Evolutionary conservation across 2,888 invertebrate species (phyloP), one percentile per base, ranked within the genome.

Genomic region (Drosophila aldrichi): DNA sequence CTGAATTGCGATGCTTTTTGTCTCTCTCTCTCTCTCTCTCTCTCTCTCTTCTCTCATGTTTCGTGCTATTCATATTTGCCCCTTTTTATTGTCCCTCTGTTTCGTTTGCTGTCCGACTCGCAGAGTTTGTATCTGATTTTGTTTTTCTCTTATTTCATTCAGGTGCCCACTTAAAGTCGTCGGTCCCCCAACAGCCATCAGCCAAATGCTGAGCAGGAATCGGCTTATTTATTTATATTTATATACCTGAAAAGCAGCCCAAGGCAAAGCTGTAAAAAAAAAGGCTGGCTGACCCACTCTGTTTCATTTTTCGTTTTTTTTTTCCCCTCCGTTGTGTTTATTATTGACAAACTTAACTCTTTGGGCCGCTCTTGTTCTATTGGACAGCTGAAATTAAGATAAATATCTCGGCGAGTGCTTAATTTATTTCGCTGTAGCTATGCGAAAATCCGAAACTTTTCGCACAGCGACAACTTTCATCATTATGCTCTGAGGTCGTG

Each of bases 141-240:
- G 46, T 63, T 29, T 25, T 29, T 29, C 25, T 65, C 64, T 70
- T 32, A 9, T 73, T 36, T 32, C 22, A 34, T 62, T 74, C 62
- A 81, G 71, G 77, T 81, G 70, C 57, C 69, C 62, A 77, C 74
- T 81, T 68, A 71, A 74, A 81, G 63, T 34, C 61, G 66, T 70
- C 56, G 70, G 74, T 75, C 82, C 75, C 80, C 64, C 73, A 77
- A 62, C 73, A 70, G 67, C 57, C 32, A 48, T 57, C 38, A 69
- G 61, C 61, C 55, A 56, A 64, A 70, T 69, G 73, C 78, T 69
- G 58, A 70, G 62, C 67, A 72, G 69, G 71, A 89, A 89, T 79
- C 89, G 79, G 73, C 74, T 85, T 88, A 89, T 88, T 89, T 87
- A 79, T 89, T 89, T 89, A 77, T 69, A 7, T 29, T 29, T 32